These are phyloP conservation scores for Eurystomus glaucurus DNA, from an alignment of 2,797 vertebrate species.

Conservation along the genomic window DNA sequence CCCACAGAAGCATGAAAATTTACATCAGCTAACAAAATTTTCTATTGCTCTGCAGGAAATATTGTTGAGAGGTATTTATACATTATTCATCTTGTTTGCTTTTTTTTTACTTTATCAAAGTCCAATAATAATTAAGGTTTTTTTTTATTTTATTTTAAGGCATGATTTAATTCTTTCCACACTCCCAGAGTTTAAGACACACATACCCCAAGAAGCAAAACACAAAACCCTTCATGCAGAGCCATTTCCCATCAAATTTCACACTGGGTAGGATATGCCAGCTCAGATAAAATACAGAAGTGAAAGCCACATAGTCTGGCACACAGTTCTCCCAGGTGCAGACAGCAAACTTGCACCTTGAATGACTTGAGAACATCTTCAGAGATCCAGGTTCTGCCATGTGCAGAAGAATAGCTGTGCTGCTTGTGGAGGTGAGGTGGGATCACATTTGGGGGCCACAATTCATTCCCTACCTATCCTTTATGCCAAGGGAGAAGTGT, in stretches of 20 bases:
- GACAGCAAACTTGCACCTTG: background rate
- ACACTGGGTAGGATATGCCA: background rate
- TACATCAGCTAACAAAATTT: constrained; percentile 59
- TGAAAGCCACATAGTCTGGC: background rate
- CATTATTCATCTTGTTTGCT: background rate
- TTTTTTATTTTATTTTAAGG: background rate
- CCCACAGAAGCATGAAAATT: constrained; percentile 69
- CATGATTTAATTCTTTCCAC: background rate
- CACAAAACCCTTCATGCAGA: background rate
- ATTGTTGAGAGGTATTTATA: background rate
- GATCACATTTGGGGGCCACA: background rate
- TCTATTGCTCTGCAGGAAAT: constrained; percentile 55
- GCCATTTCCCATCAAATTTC: background rate
- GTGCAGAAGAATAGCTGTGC: background rate
- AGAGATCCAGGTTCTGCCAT: fast-evolving
- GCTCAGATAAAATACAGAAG: background rate
- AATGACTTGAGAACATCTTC: background rate
- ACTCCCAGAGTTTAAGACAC: background rate
- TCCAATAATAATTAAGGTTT: background rate
- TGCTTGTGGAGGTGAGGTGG: background rate
- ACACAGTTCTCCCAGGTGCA: background rate
- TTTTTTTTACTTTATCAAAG: background rate
- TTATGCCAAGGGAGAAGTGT: background rate
- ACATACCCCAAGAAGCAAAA: background rate
- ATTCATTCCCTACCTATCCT: background rate